Base-by-base conservation (phyloP, 2,797 vertebrate genomes). In the Brachymystax lenok region DNA sequence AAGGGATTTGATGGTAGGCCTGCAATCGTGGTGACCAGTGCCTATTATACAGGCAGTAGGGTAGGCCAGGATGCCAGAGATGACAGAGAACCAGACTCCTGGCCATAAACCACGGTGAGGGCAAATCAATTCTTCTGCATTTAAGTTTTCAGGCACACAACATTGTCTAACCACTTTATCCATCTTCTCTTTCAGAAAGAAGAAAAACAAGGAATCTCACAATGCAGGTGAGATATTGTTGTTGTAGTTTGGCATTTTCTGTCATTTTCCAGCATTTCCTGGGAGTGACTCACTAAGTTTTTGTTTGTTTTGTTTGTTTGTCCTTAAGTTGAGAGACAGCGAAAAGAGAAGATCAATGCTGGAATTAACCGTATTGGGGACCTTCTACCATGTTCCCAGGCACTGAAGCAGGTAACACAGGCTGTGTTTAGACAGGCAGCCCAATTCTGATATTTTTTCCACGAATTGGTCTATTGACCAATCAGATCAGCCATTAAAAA, bases 281-380 rank as follows among this genome's bases (percentile, higher is more conserved):
- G 17, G 16, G 21, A 63, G 21, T 63, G 59, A 24, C 28, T 8
- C 51, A 30, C 24, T 30, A 69, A 28, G 21, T 13, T 46, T 46
- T 46, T 46, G 10, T 46, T 46, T 46, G 40, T 46, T 46, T 46
- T 12, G 1, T 54, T 28, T 71, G 35, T 74, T 64, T 64, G 7
- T 54, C n/a, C n/a, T 69, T 84, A 80, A 99, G 98, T 99, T 94
- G 98, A 99, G 92, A 96, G 98, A 88, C 97, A 99, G 91, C 95
- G 98, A 83, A 99, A 99, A 92, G 98, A 98, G 92, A 99, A 99
- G 93, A 99, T 99, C 81, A 99, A 99, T 92, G 95, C 97, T 79
- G 98, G 98, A 73, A 99, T 99, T 88, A 99, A 96, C 87, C 95
- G 97, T 88, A 99, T 99, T 80, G 98, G 97, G 89, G 97, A 98